These are phyloP conservation scores for Sphenopsis melanotis DNA, from an alignment of 2,797 vertebrate genomes.

Conservation along the genomic window DNA sequence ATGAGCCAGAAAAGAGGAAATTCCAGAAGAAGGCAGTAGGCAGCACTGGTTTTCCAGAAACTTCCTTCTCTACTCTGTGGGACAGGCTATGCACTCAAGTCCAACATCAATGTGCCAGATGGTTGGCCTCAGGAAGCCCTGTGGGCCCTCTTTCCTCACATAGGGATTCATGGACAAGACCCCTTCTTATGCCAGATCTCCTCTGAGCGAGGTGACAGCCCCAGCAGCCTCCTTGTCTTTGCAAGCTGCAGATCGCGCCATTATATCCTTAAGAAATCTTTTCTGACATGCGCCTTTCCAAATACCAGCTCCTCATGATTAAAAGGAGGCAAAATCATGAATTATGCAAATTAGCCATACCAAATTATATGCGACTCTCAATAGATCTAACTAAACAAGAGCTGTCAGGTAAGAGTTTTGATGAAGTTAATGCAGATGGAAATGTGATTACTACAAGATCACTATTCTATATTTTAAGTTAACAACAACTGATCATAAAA, in stretches of 20 bases:
- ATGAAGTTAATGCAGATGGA: not conserved
- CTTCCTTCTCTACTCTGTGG: not conserved
- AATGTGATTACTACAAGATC: not conserved
- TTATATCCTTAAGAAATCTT: not conserved
- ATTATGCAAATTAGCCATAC: not conserved
- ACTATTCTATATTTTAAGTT: not conserved
- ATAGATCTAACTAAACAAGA: not conserved
- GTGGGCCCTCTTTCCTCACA: not conserved
- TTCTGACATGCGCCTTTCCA: not conserved
- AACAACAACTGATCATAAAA: not conserved
- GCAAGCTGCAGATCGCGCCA: rapidly evolving
- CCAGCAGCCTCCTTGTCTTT: not conserved
- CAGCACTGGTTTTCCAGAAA: not conserved
- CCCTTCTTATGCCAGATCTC: not conserved
- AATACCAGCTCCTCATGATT: not conserved
- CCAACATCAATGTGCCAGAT: rapidly evolving
- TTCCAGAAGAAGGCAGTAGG: not conserved
- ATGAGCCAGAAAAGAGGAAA: not conserved
- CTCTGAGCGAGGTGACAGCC: rapidly evolving
- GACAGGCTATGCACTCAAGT: rapidly evolving
- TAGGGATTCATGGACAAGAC: not conserved
- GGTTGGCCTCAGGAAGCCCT: not conserved
- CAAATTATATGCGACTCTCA: not conserved
- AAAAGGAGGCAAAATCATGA: not conserved
- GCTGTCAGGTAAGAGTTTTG: not conserved